A percentile compares a stretch with the other conserved stretches of the same genome.
Evolutionary conservation across 1,140 invertebrate species (phyloP).

Genomic region (Magallana angulata): DNA sequence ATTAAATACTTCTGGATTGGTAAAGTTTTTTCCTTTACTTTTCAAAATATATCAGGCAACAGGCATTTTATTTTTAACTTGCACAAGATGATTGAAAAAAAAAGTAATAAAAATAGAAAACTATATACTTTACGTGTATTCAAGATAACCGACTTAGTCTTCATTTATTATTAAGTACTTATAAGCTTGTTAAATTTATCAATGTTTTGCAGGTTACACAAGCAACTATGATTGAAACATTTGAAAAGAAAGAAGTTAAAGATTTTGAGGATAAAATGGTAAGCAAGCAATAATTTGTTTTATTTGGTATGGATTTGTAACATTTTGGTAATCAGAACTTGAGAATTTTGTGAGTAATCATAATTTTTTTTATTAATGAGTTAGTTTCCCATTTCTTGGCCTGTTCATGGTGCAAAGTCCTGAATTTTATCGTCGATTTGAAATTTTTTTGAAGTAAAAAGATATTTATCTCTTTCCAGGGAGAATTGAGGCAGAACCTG

Average conservation of each 20-base stretch:
- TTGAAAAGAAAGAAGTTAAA: slow-evolving; percentile 40
- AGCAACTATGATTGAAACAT: background rate
- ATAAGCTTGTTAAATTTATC: background rate
- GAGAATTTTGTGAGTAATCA: no score
- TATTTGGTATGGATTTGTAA: slow-evolving; percentile 4
- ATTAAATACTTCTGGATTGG: background rate
- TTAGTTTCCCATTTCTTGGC: no score
- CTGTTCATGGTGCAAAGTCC: no score
- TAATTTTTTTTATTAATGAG: no score
- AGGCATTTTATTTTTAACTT: no score
- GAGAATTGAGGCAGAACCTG: background rate
- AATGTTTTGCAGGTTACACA: background rate
- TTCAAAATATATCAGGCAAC: no score
- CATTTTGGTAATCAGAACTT: no score
- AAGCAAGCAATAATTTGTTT: slow-evolving; percentile 30
- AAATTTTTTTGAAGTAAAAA: background rate
- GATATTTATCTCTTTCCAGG: background rate
- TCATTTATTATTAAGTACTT: background rate
- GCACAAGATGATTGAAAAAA: no score
- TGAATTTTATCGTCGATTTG: no score
- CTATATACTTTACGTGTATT: no score
- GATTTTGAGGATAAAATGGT: slow-evolving; percentile 37
- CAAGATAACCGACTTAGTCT: no score
- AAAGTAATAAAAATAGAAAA: no score
- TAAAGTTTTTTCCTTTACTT: background rate